Conservation (phyloP, 2,888 invertebrate genomes). For the Drosophila imparisetae region DNA sequence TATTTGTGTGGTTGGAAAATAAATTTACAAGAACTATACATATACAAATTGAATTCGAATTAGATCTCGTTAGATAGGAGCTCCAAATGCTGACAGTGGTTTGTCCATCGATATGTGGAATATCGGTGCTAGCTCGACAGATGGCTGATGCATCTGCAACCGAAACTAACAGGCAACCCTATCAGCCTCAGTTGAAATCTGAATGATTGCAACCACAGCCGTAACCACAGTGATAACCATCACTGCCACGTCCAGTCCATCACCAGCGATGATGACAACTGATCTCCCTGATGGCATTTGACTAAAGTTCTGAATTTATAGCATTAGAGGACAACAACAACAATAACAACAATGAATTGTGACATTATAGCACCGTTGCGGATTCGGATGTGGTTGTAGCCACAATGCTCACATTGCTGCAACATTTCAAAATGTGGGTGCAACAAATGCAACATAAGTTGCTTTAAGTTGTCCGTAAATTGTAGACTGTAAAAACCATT, state of each 20-base stretch:
- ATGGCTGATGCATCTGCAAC: conserved; percentile 14
- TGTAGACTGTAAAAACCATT: neutral
- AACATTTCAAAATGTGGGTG: conserved; percentile 3
- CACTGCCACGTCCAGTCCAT: conserved; percentile 12
- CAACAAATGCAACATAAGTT: neutral
- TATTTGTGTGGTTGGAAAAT: neutral
- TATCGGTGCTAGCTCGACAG: neutral
- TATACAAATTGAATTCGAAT: neutral
- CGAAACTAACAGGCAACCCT: neutral
- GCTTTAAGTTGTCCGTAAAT: neutral
- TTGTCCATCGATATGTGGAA: neutral
- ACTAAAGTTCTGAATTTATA: conserved; percentile 19
- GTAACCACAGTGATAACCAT: conserved; percentile 12
- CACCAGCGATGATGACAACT: conserved; percentile 21
- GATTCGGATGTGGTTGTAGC: conserved; percentile 4
- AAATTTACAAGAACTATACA: neutral
- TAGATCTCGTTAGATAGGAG: neutral
- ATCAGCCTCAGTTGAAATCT: conserved; percentile 23
- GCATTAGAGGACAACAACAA: neutral
- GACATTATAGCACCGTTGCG: conserved; percentile 1
- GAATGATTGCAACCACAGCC: conserved; percentile 32
- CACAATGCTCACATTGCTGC: conserved; percentile 1
- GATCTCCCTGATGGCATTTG: conserved; percentile 45
- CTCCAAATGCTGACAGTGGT: neutral
- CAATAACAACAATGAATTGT: conserved; percentile 12